Conservation (phyloP, 2,113 vertebrate genomes). For the Eulemur rufifrons region DNA sequence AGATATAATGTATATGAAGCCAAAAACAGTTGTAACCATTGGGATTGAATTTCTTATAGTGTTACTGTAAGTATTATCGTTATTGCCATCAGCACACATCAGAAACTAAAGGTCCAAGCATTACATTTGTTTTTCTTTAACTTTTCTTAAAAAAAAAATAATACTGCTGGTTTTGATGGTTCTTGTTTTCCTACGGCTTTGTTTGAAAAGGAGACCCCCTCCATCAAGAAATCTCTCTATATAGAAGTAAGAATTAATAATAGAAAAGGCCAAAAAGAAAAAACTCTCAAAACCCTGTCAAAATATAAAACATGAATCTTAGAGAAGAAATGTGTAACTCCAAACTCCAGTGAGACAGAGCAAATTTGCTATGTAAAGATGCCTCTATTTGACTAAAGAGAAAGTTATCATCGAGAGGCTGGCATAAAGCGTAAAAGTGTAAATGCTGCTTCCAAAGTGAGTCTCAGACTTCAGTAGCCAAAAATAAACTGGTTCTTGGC, state of each 20-base stretch:
- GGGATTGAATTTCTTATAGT: neutral
- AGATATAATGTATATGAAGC: neutral
- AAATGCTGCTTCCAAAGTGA: slow-evolving; percentile 76
- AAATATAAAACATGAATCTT: neutral
- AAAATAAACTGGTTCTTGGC: slow-evolving; percentile 87
- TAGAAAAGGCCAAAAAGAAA: neutral
- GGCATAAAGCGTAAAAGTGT: slow-evolving; percentile 41
- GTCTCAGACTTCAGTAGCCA: slow-evolving; percentile 79
- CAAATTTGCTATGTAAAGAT: neutral
- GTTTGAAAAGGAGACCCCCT: neutral
- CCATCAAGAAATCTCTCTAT: neutral
- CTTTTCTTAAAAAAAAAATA: neutral
- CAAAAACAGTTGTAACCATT: neutral
- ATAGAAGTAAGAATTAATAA: neutral
- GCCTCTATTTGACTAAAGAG: neutral
- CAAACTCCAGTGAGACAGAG: neutral
- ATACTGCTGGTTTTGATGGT: neutral
- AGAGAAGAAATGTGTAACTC: neutral
- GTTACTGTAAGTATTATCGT: neutral
- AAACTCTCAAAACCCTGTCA: neutral
- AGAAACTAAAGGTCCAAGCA: neutral
- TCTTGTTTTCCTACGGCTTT: neutral
- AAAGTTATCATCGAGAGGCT: slow-evolving; percentile 65
- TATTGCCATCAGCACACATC: neutral
- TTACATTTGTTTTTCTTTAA: neutral